Percentiles rank a stretch among this genome's conserved stretches.
phyloP scores from a whole-genome alignment of 2,113 vertebrate species.

The Blennius ocellaris region DNA sequence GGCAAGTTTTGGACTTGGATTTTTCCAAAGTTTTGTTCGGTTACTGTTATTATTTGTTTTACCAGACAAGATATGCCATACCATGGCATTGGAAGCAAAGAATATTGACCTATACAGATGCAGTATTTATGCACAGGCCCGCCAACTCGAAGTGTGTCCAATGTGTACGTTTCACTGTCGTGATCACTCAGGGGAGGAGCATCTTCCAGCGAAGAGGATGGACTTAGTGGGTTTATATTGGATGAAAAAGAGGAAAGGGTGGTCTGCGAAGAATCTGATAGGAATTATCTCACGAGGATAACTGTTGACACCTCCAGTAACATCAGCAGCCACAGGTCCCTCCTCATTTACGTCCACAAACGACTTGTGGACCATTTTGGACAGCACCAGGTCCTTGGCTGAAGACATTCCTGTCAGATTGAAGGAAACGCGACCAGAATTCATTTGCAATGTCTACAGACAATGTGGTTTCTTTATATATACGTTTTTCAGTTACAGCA shows the following conservation, averaged over 20 bases:
- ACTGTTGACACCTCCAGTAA: slow-evolving; percentile 77
- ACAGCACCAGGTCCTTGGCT: slow-evolving; percentile 82
- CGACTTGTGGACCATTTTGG: slow-evolving; percentile 88
- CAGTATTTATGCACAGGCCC: too few relatives aligned
- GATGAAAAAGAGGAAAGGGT: slow-evolving; percentile 92
- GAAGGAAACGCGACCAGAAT: neutral
- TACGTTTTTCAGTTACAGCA: too few relatives aligned
- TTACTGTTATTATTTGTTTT: too few relatives aligned
- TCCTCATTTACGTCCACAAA: slow-evolving; percentile 90
- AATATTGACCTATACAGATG: too few relatives aligned
- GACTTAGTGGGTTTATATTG: slow-evolving; percentile 82
- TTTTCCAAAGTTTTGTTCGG: too few relatives aligned
- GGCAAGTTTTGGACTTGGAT: too few relatives aligned
- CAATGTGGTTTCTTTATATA: too few relatives aligned
- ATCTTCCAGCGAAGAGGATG: slow-evolving; percentile 86
- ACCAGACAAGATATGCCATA: too few relatives aligned
- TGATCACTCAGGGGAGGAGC: slow-evolving; percentile 80
- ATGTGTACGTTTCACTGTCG: neutral
- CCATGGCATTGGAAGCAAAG: too few relatives aligned
- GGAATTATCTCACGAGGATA: slow-evolving; percentile 59
- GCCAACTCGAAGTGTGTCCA: neutral
- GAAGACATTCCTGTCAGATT: slow-evolving; percentile 84
- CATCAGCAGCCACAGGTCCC: slow-evolving; percentile 87
- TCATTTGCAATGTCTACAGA: neutral
- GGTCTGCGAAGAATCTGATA: slow-evolving; percentile 84